These are phyloP conservation scores for Drosophila fuyamai DNA, from an alignment of 1,140 invertebrate genomes.

Conservation along the genomic window DNA sequence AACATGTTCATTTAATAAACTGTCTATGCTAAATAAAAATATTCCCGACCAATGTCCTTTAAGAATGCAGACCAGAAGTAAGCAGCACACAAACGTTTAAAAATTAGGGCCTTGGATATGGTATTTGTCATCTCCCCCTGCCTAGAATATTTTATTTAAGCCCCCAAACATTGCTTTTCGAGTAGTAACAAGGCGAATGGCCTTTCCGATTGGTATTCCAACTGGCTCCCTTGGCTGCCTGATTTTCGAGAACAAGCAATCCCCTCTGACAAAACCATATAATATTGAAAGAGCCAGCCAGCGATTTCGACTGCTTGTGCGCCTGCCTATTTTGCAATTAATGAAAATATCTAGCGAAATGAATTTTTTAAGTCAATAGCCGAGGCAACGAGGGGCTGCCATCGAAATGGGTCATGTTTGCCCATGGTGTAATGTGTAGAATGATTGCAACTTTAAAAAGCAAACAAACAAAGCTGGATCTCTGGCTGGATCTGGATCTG, in stretches of 20 bases:
- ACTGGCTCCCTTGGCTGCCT: conserved; percentile 15
- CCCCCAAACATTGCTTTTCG: conserved; percentile 6
- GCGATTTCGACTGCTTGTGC: conserved; percentile 19
- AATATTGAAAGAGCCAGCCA: conserved; percentile 57
- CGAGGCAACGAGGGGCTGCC: conserved; percentile 32
- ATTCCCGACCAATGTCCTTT: too few relatives aligned
- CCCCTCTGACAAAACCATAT: conserved; percentile 50
- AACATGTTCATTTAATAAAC: too few relatives aligned
- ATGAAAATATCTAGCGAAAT: conserved; percentile 75
- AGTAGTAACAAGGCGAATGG: conserved; percentile 23
- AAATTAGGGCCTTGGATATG: conserved; percentile 12
- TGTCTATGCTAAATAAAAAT: neutral
- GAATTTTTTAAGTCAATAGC: conserved; percentile 70
- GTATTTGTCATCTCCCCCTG: conserved; percentile 23
- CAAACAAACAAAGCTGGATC: conserved; percentile 65
- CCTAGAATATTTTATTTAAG: conserved; percentile 13
- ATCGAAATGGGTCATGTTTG: conserved; percentile 79
- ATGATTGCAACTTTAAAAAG: conserved; percentile 82
- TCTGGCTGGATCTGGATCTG: conserved; percentile 13
- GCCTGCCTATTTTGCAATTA: conserved; percentile 69
- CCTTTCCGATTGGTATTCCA: conserved; percentile 42
- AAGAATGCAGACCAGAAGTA: neutral
- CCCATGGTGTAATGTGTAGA: conserved; percentile 79
- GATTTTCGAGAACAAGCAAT: conserved; percentile 34
- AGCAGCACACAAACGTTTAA: conserved; percentile 19